Percentiles rank a stretch among this genome's conserved stretches.
Evolutionary conservation across 1,140 invertebrate genomes (phyloP).

Genomic region (Cotesia chilonis): DNA sequence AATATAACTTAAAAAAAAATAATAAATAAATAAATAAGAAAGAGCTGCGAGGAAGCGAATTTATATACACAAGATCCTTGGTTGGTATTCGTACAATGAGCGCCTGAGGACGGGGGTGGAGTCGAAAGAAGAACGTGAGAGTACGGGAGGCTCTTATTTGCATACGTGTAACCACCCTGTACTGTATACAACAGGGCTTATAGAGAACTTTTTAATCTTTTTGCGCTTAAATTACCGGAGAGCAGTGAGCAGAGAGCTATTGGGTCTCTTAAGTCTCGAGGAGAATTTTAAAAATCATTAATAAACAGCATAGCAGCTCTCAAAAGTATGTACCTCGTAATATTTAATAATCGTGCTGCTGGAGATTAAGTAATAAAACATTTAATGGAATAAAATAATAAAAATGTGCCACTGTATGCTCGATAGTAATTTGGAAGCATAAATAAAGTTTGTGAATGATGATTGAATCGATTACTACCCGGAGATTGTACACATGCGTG

Average conservation of each 20-base stretch:
- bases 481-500: background rate
- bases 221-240: background rate
- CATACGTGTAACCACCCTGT: constrained; percentile 56
- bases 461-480: constrained; percentile 4
- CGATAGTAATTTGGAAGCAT: background rate
- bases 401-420: background rate
- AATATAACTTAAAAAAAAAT: background rate
- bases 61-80: background rate
- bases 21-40: no score
- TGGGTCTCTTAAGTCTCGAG: background rate
- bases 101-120: constrained; percentile 62
- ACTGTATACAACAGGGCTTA: constrained; percentile 42
- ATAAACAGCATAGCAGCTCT: no score
- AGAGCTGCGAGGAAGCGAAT: constrained; percentile 14
- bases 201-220: constrained; percentile 13
- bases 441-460: constrained; percentile 5
- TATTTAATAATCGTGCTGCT: no score
- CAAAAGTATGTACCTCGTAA: no score
- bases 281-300: no score
- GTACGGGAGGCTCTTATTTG: constrained; percentile 56
- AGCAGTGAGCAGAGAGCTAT: background rate
- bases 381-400: background rate
- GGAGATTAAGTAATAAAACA: no score
- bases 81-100: constrained; percentile 52
- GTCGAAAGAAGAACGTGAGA: constrained; percentile 45